Evolutionary conservation across 2,888 invertebrate species (phyloP).

Genomic region (Acleris laterana): DNA sequence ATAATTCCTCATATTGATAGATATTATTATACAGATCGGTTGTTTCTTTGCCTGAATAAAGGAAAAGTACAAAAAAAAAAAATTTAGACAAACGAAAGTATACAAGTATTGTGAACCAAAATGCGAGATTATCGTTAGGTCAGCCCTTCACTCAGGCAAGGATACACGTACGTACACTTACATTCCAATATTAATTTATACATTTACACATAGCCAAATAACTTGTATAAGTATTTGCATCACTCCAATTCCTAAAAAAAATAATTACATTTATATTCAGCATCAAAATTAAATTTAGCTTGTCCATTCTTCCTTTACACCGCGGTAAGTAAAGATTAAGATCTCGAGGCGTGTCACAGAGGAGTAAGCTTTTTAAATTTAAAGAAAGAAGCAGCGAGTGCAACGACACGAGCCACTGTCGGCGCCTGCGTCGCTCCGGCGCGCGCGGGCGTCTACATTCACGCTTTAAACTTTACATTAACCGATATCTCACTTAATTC

Average conservation of each 20-base stretch:
- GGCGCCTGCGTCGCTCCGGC: too few species aligned
- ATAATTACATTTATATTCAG: slow-evolving; percentile 65
- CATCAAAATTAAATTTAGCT: slow-evolving; percentile 57
- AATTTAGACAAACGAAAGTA: slow-evolving; percentile 8
- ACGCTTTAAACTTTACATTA: too few species aligned
- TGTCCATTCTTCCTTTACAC: slow-evolving; percentile 55
- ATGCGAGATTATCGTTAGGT: slow-evolving; percentile 24
- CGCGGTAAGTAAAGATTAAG: slow-evolving; percentile 50
- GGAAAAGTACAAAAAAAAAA: slow-evolving; percentile 12
- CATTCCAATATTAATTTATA: slow-evolving; percentile 74
- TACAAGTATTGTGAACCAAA: slow-evolving; percentile 24
- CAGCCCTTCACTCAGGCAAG: slow-evolving; percentile 51
- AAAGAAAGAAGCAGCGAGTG: slow-evolving; percentile 22
- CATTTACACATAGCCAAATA: slow-evolving; percentile 76
- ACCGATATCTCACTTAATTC: too few species aligned
- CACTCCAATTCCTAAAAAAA: slow-evolving; percentile 68
- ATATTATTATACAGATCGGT: slow-evolving; percentile 66
- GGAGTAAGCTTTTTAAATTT: slow-evolving; percentile 37
- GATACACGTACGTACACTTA: slow-evolving; percentile 62
- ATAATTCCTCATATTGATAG: slow-evolving; percentile 72
- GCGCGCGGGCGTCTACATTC: too few species aligned
- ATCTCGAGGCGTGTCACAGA: slow-evolving; percentile 53
- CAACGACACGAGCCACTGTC: not conserved
- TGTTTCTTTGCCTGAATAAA: slow-evolving; percentile 62
- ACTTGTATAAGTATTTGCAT: slow-evolving; percentile 66